A percentile compares a stretch with the other conserved stretches of the same genome.
Evolutionary conservation across 1,140 invertebrate species (phyloP).

Genomic region (Drosophila bocki): DNA sequence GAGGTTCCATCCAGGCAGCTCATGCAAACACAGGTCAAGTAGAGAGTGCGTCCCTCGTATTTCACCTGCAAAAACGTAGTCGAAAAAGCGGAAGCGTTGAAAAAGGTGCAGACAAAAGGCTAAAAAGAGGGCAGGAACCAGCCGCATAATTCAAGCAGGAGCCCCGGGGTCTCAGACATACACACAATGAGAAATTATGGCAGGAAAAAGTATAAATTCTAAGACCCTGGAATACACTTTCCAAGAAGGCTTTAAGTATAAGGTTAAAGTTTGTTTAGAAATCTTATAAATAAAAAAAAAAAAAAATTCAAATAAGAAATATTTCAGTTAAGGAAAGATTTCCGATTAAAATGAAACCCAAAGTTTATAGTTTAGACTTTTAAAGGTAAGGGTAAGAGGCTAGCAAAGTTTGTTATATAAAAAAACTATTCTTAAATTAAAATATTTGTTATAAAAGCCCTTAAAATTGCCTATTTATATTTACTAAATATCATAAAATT

Average conservation of each 20-base stretch:
- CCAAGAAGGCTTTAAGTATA: neutral
- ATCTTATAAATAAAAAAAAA: neutral
- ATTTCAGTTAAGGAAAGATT: neutral
- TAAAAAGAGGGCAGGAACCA: constrained; percentile 30
- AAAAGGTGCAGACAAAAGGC: constrained; percentile 36
- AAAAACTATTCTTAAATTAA: neutral
- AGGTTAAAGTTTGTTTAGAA: neutral
- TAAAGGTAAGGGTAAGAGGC: neutral
- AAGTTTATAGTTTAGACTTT: neutral
- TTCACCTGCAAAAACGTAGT: constrained; percentile 89
- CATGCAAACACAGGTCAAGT: constrained; percentile 97
- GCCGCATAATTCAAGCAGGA: constrained; percentile 57
- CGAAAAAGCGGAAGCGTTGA: constrained; percentile 44
- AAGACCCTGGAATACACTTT: constrained; percentile 17
- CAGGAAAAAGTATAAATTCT: constrained; percentile 20
- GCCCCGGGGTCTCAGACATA: constrained; percentile 32
- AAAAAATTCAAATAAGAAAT: too few relatives aligned
- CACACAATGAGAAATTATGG: constrained; percentile 75
- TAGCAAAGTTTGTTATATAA: neutral
- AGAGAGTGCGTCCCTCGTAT: constrained; percentile 94
- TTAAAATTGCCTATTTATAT: neutral
- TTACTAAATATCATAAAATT: neutral
- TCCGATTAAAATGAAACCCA: neutral
- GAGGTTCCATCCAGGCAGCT: constrained; percentile 93
- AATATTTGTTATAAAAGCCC: neutral